Evolutionary conservation across 2,888 invertebrate genomes (phyloP).

Genomic region (Drosophila cyrtoloma): DNA sequence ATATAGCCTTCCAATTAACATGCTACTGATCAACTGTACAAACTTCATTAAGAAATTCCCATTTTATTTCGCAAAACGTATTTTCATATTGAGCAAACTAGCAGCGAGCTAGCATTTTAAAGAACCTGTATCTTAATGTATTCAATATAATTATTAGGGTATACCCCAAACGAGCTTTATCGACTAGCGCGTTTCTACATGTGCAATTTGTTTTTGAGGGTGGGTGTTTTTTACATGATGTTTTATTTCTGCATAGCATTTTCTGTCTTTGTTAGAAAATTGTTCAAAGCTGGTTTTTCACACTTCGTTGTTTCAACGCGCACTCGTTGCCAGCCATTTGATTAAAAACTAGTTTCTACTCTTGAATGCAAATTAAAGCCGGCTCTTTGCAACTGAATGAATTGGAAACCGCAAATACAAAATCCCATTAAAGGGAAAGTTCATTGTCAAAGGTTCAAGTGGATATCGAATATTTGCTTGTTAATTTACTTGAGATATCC

Average conservation of each 20-base stretch:
- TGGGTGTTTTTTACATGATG: conserved; percentile 8
- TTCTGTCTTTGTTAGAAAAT: conserved; percentile 31
- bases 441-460: not conserved
- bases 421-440: not conserved
- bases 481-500: not conserved
- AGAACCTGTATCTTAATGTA: not conserved
- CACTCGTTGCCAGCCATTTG: conserved; percentile 33
- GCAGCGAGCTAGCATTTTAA: not conserved
- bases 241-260: conserved; percentile 10
- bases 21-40: too few relatives aligned
- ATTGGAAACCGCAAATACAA: not conserved
- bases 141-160: not conserved
- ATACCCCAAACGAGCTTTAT: not conserved
- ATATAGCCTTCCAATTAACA: not conserved
- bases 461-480: not conserved
- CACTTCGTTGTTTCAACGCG: conserved; percentile 36
- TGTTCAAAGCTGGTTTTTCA: conserved; percentile 44
- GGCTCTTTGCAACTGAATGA: conserved; percentile 5
- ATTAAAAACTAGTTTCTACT: conserved; percentile 41
- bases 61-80: too few relatives aligned
- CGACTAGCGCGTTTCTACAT: not conserved
- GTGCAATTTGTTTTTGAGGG: conserved; percentile 8
- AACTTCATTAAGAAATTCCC: too few relatives aligned
- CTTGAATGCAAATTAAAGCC: conserved; percentile 39
- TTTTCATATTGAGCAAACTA: not conserved